Percentiles rank a stretch among this genome's conserved stretches.
These are phyloP conservation scores for Catocala fraxini DNA, from an alignment of 2,888 invertebrate species.

Conservation along the genomic window DNA sequence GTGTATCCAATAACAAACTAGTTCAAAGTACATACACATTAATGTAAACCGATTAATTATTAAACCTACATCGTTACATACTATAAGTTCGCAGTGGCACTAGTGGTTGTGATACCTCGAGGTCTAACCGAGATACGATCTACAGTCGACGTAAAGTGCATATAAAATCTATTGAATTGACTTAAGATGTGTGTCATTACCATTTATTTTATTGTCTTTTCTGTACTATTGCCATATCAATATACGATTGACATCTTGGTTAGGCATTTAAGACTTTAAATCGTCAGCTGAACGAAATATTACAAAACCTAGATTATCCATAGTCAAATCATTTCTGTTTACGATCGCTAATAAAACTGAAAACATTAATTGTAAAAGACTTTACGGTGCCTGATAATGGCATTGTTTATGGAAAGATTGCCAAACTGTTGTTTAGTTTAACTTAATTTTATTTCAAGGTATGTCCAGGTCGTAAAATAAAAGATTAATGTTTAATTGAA, in stretches of 20 bases:
- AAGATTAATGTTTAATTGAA: neutral
- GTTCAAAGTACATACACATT: slow-evolving; percentile 3
- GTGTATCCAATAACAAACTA: slow-evolving; percentile 9
- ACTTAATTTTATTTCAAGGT: neutral
- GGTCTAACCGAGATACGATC: too few species aligned
- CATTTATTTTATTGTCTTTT: too few species aligned
- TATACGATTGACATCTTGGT: too few species aligned
- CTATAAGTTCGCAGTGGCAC: too few species aligned
- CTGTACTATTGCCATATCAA: too few species aligned
- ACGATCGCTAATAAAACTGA: slow-evolving; percentile 8
- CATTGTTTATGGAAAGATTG: slow-evolving; percentile 1
- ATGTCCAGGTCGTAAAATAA: neutral
- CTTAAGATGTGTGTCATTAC: too few species aligned
- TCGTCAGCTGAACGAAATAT: slow-evolving; percentile 7
- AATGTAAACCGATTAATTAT: too few species aligned
- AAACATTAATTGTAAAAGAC: neutral
- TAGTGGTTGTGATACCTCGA: too few species aligned
- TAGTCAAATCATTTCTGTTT: neutral
- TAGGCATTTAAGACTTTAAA: too few species aligned
- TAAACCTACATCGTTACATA: too few species aligned
- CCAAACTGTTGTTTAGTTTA: neutral
- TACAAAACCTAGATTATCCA: slow-evolving; percentile 7
- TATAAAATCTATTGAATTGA: too few species aligned
- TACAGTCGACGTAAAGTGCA: too few species aligned
- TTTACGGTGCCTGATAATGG: neutral